Base-by-base conservation (phyloP, 2,113 vertebrate genomes). In the Syngnathoides biaculeatus region DNA sequence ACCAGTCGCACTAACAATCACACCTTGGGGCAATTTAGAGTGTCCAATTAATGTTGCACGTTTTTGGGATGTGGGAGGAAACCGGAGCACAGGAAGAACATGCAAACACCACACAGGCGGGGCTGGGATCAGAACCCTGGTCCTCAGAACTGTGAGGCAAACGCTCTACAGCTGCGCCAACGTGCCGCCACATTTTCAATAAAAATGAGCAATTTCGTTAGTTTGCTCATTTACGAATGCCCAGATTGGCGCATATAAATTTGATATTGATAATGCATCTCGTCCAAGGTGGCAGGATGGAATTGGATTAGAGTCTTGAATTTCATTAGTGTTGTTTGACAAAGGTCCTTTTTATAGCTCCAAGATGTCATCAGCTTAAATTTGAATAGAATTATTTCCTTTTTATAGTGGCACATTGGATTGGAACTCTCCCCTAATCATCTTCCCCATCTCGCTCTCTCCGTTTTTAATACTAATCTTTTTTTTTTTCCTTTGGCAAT, bases 161-260 rank as follows among this genome's bases (percentile, higher is more conserved):
- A n/a, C n/a, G n/a, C n/a, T n/a, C n/a, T n/a, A n/a, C n/a, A n/a
- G n/a, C n/a, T n/a, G n/a, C n/a, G n/a, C n/a, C n/a, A n/a, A n/a
- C n/a, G n/a, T n/a, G n/a, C n/a, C n/a, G n/a, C n/a, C n/a, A n/a
- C 17, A 82, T 81, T 84, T 84, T 83, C 59, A 72, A 74, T 84
- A 75, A 52, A 80, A 81, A 78, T 75, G 79, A 69, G 68, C 73
- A 68, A 80, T 86, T 85, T 79, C 77, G 79, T 69, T 27, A 2
- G 63, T 86, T 87, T 68, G 64, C 69, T 60, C 20, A 87, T 91
- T 88, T 84, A 74, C 89, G 89, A 89, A 89, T 90, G 76, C 77
- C 81, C 63, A 64, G 88, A 88, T 92, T 89, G 89, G 79, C 89
- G 88, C 89, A 86, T 88, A 88, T 89, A 90, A 90, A 89, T 91